phyloP scores from a whole-genome alignment of 2,113 vertebrate genomes.

The Nothoprocta perdicaria region DNA sequence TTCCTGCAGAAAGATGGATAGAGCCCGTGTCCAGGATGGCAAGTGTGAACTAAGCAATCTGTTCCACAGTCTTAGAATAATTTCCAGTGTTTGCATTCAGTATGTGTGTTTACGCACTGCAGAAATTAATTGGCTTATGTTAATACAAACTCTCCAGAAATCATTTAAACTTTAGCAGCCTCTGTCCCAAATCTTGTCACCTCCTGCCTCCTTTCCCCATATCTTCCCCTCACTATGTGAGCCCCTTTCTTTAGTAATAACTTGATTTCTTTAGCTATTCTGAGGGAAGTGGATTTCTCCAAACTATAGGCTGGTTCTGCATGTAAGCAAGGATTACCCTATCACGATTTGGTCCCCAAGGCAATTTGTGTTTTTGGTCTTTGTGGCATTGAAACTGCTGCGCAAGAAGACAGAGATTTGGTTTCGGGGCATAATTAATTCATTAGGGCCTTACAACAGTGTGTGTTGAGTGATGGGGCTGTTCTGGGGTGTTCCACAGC shows the following conservation, averaged over 20 bases:
- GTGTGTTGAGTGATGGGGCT: neutral
- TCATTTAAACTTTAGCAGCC: neutral
- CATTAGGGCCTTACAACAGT: neutral
- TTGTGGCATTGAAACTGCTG: neutral
- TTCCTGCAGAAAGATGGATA: neutral
- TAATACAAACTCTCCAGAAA: slow-evolving; percentile 17
- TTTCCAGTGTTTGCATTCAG: slow-evolving; percentile 44
- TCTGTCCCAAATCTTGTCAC: neutral
- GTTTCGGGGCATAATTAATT: neutral
- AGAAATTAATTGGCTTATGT: slow-evolving; percentile 11
- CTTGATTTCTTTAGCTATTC: neutral
- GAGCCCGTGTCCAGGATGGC: neutral
- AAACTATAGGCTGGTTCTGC: neutral
- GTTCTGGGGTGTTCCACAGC: rapidly evolving
- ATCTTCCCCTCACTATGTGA: neutral
- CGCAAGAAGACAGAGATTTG: neutral
- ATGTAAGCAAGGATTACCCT: neutral
- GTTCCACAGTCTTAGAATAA: slow-evolving; percentile 18
- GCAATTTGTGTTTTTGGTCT: neutral
- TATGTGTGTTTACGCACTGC: neutral
- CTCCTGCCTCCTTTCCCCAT: neutral
- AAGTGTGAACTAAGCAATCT: slow-evolving; percentile 39
- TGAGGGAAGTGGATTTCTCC: rapidly evolving
- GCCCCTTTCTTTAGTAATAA: neutral
- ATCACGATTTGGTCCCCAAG: neutral